Evolutionary conservation across 1,140 invertebrate species (phyloP).

Genomic region (Drosophila sp.): DNA sequence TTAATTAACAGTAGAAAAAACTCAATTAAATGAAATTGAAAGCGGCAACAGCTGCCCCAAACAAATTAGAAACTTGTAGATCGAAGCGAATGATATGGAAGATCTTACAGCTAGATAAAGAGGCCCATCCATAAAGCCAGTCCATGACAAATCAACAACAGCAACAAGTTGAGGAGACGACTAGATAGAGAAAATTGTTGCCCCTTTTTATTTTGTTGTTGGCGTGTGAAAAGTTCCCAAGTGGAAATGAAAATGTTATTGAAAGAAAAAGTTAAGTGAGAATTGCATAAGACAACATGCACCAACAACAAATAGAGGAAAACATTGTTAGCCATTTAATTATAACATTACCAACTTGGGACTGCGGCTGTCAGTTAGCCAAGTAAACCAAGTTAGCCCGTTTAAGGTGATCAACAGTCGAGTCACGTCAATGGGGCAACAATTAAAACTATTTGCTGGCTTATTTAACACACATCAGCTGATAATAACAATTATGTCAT

Average conservation of each 20-base stretch:
- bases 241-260: slow-evolving; percentile 30
- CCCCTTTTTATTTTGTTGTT: slow-evolving; percentile 41
- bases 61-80: slow-evolving; percentile 70
- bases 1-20: slow-evolving; percentile 51
- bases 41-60: slow-evolving; percentile 38
- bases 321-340: slow-evolving; percentile 55
- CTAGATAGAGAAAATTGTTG: background rate
- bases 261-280: slow-evolving; percentile 50
- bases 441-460: slow-evolving; percentile 54
- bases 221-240: slow-evolving; percentile 67
- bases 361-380: slow-evolving; percentile 21
- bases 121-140: slow-evolving; percentile 15
- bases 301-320: background rate
- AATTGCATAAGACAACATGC: slow-evolving; percentile 68
- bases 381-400: background rate
- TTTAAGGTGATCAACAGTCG: slow-evolving; percentile 31
- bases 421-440: slow-evolving; percentile 49
- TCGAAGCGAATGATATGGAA: slow-evolving; percentile 10
- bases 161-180: background rate
- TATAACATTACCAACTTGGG: slow-evolving; percentile 52
- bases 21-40: slow-evolving; percentile 73
- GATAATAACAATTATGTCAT: slow-evolving; percentile 54
- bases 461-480: slow-evolving; percentile 42
- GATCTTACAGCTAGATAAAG: slow-evolving; percentile 35
- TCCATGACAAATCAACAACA: slow-evolving; percentile 23